Evolutionary conservation across 2,113 vertebrate genomes (phyloP).

Genomic region (Acrocephalus kingi): DNA sequence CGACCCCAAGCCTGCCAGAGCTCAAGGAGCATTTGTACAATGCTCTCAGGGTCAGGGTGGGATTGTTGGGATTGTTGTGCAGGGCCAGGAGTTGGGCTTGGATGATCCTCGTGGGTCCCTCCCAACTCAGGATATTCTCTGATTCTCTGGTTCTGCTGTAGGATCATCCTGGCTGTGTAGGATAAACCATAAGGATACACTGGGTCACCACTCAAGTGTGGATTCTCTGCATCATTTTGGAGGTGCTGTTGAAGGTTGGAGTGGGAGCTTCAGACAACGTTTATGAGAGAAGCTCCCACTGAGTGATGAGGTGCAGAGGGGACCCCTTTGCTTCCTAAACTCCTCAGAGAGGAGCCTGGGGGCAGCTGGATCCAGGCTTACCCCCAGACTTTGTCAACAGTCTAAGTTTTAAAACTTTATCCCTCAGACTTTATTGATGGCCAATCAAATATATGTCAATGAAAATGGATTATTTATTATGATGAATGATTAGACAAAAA

Average conservation of each 20-base stretch:
- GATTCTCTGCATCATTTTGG: not conserved
- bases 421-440: not conserved
- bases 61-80: not conserved
- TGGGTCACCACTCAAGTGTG: not conserved
- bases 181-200: not conserved
- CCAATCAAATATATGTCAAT: not conserved
- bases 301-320: not conserved
- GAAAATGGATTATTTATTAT: not conserved
- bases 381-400: not conserved
- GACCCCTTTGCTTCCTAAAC: not conserved
- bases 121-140: not conserved
- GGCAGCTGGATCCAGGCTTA: not conserved
- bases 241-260: not conserved
- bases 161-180: not conserved
- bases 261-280: not conserved
- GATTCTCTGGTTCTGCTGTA: not conserved
- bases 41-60: not conserved
- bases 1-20: fast-evolving
- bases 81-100: not conserved
- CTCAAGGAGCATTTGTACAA: not conserved
- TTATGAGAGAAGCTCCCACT: not conserved
- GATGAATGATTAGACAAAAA: not conserved
- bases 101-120: not conserved
- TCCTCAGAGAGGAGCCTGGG: not conserved
- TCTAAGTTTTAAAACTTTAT: not conserved